phyloP scores from a whole-genome alignment of 2,113 vertebrate genomes.

The Coreoperca whiteheadi region DNA sequence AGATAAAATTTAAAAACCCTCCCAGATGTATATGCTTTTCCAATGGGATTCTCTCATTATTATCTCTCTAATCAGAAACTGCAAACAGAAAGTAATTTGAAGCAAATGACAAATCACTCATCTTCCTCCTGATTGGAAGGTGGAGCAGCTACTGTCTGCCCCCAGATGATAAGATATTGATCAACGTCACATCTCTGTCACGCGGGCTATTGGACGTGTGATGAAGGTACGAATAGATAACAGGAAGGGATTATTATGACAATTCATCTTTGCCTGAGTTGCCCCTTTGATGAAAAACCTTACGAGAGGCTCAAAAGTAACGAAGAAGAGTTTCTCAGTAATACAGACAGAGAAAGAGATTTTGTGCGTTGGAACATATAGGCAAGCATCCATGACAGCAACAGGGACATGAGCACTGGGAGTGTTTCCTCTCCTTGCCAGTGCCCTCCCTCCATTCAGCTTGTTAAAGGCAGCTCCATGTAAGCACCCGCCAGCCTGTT shows the following conservation, averaged over 20 bases:
- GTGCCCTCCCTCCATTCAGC: constrained; percentile 55
- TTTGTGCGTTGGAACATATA: constrained; percentile 27
- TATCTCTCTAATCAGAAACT: constrained; percentile 19
- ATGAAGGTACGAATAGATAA: constrained; percentile 72
- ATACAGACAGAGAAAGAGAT: background rate
- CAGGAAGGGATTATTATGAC: constrained; percentile 72
- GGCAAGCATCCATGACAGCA: constrained; percentile 41
- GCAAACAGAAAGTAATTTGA: constrained; percentile 41
- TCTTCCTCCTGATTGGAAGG: constrained; percentile 47
- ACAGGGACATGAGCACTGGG: constrained; percentile 34
- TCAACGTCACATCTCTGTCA: constrained; percentile 66
- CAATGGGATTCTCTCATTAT: constrained; percentile 8
- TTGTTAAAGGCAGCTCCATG: constrained; percentile 75
- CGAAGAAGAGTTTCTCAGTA: constrained; percentile 2
- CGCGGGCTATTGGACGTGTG: constrained; percentile 58
- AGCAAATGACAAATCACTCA: constrained; percentile 36
- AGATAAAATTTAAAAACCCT: too few relatives aligned
- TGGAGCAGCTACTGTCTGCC: constrained; percentile 54
- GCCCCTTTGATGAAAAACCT: constrained; percentile 59
- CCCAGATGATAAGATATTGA: constrained; percentile 75
- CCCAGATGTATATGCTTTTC: constrained; percentile 9
- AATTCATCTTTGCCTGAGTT: constrained; percentile 57
- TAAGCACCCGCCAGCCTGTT: constrained; percentile 69
- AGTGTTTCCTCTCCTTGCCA: constrained; percentile 56
- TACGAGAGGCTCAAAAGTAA: constrained; percentile 4